Base-by-base conservation (phyloP, 2,888 invertebrate species). In the Fragum sueziense region DNA sequence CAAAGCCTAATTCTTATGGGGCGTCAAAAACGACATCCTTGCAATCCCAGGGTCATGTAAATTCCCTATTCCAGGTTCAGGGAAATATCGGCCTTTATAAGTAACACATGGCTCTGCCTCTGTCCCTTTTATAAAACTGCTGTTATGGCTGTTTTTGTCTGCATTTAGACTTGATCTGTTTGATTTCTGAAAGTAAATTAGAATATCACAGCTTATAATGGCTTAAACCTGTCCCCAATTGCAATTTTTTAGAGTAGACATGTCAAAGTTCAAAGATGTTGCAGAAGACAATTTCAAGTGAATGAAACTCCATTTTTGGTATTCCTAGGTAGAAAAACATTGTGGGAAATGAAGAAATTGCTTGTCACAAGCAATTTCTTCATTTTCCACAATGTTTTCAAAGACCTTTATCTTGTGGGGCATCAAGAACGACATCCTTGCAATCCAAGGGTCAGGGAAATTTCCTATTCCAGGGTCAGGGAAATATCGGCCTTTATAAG, bases 381-480 rank as follows among this genome's bases (percentile, higher is more conserved):
- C 47, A 20, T 47, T 47, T 47, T n/a, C 47, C 47, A 47, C 47
- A 47, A 6, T 47, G 47, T 47, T 47, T 47, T 47, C 17, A 47
- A 1, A 1, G n/a, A n/a, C n/a, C n/a, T n/a, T n/a, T n/a, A n/a
- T n/a, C n/a, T n/a, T n/a, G n/a, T n/a, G 91, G 91, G 14, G 88
- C 83, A 11, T 91, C 92, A 79, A 90, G n/a, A n/a, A 91, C 27
- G 85, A 74, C 82, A 82, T 80, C 62, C 74, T 80, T n/a, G n/a
- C n/a, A n/a, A n/a, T n/a, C n/a, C n/a, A n/a, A n/a, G n/a, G n/a
- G n/a, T n/a, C n/a, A n/a, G n/a, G n/a, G n/a, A n/a, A n/a, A n/a
- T n/a, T n/a, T 20, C 41, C n/a, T 17, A 68, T 59, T 1, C 51
- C 20, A 7, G 72, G 61, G 37, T 84, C 84, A 17, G 79, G 80